phyloP scores from a whole-genome alignment of 2,113 vertebrate genomes.

The Ariopsis seemanni region DNA sequence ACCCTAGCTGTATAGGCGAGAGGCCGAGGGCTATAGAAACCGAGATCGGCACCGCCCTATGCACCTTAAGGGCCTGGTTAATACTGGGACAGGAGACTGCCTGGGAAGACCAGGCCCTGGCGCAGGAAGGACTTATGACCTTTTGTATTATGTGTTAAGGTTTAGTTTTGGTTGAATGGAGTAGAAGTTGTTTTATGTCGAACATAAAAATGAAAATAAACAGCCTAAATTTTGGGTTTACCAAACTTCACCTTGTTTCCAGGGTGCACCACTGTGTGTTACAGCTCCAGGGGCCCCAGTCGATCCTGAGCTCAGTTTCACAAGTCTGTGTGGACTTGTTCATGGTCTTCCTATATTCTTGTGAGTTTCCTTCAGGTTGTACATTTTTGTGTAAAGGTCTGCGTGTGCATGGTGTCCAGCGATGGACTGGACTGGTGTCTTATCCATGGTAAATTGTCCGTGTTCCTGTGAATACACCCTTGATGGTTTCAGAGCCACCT shows the following conservation, averaged over 20 bases:
- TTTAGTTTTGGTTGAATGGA: not conserved
- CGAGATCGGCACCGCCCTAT: no score
- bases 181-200: not conserved
- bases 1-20: no score
- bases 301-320: not conserved
- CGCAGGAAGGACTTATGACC: not conserved
- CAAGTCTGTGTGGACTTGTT: not conserved
- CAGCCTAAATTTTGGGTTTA: not conserved
- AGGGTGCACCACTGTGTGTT: no score
- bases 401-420: not conserved
- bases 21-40: no score
- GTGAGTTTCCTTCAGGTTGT: not conserved
- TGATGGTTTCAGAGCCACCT: not conserved
- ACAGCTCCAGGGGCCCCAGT: not conserved
- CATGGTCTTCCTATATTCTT: not conserved
- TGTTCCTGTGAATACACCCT: not conserved
- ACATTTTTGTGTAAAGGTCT: not conserved
- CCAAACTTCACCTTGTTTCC: not conserved
- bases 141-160: not conserved
- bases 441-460: not conserved
- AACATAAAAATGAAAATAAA: not conserved
- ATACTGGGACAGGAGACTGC: no score
- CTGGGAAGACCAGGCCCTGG: no score
- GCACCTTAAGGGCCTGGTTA: no score
- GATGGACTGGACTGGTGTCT: not conserved